Evolutionary conservation across 2,113 vertebrate genomes (phyloP).

Genomic region (Cyanoderma ruficeps): DNA sequence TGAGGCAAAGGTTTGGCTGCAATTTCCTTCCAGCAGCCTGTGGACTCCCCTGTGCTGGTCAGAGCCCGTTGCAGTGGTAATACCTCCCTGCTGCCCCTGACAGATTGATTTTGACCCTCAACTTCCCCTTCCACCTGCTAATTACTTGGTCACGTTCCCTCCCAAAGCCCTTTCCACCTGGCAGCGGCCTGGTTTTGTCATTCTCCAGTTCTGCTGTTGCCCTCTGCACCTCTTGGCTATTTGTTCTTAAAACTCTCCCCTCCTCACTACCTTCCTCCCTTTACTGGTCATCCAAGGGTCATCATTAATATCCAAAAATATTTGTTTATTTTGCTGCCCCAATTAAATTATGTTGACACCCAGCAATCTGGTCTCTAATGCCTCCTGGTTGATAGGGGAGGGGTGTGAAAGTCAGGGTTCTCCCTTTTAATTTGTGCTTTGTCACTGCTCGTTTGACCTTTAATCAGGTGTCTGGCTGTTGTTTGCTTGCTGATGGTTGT

Average conservation of each 20-base stretch:
- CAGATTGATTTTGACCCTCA: slow-evolving; percentile 17
- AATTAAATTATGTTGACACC: not conserved
- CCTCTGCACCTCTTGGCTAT: not conserved
- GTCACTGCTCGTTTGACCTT: slow-evolving; percentile 33
- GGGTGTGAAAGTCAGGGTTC: not conserved
- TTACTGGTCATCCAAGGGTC: not conserved
- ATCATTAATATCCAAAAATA: not conserved
- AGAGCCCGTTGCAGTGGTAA: not conserved
- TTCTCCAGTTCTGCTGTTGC: not conserved
- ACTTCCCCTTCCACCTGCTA: slow-evolving; percentile 30
- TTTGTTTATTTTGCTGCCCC: not conserved
- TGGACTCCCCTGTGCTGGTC: not conserved
- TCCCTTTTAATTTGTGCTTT: slow-evolving; percentile 42
- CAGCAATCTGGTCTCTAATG: not conserved
- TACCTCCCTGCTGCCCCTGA: not conserved
- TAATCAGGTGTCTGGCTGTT: slow-evolving; percentile 37
- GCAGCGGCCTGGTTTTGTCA: slow-evolving; percentile 3
- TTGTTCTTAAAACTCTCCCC: not conserved
- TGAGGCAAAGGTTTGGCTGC: not conserved
- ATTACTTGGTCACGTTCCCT: not conserved
- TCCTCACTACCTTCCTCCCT: not conserved
- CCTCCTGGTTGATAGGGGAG: not conserved
- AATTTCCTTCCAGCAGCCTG: not conserved
- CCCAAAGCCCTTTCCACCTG: slow-evolving; percentile 9
- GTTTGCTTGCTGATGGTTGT: slow-evolving; percentile 37